These are phyloP conservation scores for Nannospalax galili DNA, from an alignment of 2,113 vertebrate genomes.

Conservation along the genomic window DNA sequence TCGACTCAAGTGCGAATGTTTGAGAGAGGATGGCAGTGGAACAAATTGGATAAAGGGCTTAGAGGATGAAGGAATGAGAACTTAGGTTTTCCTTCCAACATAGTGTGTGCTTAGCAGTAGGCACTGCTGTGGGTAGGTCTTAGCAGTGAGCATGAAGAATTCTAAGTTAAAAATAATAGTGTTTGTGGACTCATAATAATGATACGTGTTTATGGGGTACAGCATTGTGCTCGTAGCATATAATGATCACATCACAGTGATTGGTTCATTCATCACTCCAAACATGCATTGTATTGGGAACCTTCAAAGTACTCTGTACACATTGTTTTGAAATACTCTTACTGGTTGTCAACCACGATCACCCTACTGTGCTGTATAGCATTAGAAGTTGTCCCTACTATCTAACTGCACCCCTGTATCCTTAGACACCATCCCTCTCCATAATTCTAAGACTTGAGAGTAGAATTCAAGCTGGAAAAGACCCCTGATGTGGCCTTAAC, in stretches of 20 bases:
- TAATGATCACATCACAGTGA: too few species aligned
- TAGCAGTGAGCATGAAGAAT: not conserved
- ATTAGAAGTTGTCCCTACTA: not conserved
- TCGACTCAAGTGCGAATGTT: not conserved
- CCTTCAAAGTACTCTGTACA: not conserved
- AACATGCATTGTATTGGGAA: not conserved
- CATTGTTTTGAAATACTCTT: not conserved
- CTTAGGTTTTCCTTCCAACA: not conserved
- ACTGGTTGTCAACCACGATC: too few species aligned
- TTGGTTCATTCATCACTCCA: not conserved
- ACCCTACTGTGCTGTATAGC: too few species aligned
- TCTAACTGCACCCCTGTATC: rapidly evolving
- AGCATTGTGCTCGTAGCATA: rapidly evolving
- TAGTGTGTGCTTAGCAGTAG: not conserved
- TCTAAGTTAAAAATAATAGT: not conserved
- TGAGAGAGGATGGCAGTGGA: not conserved
- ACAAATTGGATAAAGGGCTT: not conserved
- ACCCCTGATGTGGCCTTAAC: rapidly evolving
- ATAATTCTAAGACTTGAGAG: not conserved
- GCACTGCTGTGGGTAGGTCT: not conserved
- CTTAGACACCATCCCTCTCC: not conserved
- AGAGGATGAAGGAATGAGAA: not conserved
- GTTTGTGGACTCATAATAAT: not conserved
- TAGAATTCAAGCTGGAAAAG: not conserved
- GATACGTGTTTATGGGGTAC: not conserved